phyloP scores from a whole-genome alignment of 2,797 vertebrate species.

The Huso huso region DNA sequence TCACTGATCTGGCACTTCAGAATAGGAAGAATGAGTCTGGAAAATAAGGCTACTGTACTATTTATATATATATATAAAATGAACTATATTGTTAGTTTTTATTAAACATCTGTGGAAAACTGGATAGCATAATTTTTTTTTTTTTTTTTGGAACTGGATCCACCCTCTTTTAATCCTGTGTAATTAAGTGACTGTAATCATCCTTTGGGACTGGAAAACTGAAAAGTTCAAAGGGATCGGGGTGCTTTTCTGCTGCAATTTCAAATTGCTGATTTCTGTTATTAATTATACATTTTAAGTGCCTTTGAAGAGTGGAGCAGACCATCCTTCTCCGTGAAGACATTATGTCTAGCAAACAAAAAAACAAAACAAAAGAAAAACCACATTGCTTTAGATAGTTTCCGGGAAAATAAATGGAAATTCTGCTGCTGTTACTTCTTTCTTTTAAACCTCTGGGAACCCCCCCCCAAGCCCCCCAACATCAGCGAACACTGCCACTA shows the following conservation, averaged over 20 bases:
- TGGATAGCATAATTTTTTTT: not conserved
- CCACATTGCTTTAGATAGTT: slow-evolving; percentile 34
- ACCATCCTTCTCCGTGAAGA: slow-evolving; percentile 46
- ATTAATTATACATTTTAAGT: slow-evolving; percentile 67
- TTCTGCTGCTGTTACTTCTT: slow-evolving; percentile 16
- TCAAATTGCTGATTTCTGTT: slow-evolving; percentile 59
- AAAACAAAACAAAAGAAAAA: slow-evolving; percentile 15
- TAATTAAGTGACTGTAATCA: slow-evolving; percentile 52
- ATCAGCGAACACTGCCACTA: slow-evolving; percentile 53
- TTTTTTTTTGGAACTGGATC: slow-evolving; percentile 30
- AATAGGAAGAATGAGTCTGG: not conserved
- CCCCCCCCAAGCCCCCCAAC: slow-evolving; percentile 29
- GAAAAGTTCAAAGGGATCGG: slow-evolving; percentile 48
- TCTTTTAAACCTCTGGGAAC: slow-evolving; percentile 30
- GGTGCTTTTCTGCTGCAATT: slow-evolving; percentile 48
- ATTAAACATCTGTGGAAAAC: slow-evolving; percentile 1
- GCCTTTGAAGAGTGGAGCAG: slow-evolving; percentile 58
- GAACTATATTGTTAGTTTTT: not conserved
- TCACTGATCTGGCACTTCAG: not conserved
- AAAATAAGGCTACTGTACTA: slow-evolving; percentile 6
- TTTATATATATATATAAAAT: not conserved
- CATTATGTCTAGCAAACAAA: slow-evolving; percentile 42
- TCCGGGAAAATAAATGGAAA: slow-evolving; percentile 41
- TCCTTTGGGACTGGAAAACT: slow-evolving; percentile 38
- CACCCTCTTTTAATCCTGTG: slow-evolving; percentile 38